Evolutionary conservation across 2,797 vertebrate genomes (phyloP).

Genomic region (Dendrocincla fuliginosa): DNA sequence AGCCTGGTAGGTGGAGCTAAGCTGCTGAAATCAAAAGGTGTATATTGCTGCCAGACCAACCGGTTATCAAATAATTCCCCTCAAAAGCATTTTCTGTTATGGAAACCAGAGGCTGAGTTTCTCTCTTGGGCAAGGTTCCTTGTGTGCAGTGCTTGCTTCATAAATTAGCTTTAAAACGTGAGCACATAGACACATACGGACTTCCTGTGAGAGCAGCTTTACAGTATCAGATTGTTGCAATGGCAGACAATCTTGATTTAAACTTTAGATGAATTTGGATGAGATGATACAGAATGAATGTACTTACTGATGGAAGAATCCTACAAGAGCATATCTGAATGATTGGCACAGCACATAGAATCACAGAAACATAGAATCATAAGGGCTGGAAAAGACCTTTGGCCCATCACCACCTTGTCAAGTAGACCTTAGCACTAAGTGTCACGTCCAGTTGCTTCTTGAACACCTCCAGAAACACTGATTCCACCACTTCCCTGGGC

Average conservation of each 20-base stretch:
- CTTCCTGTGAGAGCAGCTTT: background rate
- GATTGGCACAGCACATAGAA: background rate
- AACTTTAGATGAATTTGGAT: background rate
- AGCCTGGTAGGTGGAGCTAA: background rate
- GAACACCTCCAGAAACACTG: background rate
- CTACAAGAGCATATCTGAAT: background rate
- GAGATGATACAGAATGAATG: background rate
- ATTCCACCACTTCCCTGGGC: background rate
- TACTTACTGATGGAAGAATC: background rate
- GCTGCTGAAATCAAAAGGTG: background rate
- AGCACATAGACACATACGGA: background rate
- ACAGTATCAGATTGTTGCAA: background rate
- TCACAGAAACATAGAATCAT: background rate
- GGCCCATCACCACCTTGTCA: background rate
- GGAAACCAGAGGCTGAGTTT: background rate
- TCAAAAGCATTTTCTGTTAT: background rate
- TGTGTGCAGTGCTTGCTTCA: background rate
- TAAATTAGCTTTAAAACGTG: background rate
- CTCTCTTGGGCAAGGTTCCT: background rate
- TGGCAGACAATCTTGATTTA: background rate
- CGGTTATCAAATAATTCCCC: background rate
- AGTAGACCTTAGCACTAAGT: background rate
- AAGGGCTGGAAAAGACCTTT: background rate
- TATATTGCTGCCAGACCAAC: background rate
- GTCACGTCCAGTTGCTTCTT: background rate